A percentile compares a stretch with the other conserved stretches of the same genome.
Conservation (phyloP, 1,140 invertebrate species). For the Fragariocoptes setiger region DNA sequence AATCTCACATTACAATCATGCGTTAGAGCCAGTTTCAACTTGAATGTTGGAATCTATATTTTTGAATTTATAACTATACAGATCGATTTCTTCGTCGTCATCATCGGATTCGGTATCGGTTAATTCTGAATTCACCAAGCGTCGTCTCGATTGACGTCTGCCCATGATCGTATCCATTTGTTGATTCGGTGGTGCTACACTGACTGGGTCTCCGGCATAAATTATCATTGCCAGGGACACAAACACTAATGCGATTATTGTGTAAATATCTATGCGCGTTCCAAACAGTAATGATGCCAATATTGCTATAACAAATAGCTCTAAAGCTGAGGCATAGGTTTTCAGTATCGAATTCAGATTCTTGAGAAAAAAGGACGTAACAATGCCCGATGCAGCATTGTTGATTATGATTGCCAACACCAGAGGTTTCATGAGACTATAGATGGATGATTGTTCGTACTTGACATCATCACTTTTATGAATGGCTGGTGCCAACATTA, state of each 20-base stretch:
- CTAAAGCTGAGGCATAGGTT: conserved; percentile 73
- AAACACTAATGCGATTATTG: conserved; percentile 41
- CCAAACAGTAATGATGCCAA: conserved; percentile 58
- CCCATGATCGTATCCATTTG: no score
- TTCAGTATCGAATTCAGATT: conserved; percentile 80
- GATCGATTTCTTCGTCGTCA: no score
- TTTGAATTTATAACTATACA: no score
- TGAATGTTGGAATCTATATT: no score
- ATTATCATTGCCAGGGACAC: conserved; percentile 49
- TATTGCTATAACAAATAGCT: conserved; percentile 61
- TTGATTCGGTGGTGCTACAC: neutral
- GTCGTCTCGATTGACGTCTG: no score
- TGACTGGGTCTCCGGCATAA: conserved; percentile 62
- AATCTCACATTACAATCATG: no score
- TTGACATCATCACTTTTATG: neutral
- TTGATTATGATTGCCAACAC: conserved; percentile 55
- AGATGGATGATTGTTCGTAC: conserved; percentile 11
- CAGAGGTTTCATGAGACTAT: conserved; percentile 26
- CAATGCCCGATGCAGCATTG: conserved; percentile 61
- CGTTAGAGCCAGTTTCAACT: no score
- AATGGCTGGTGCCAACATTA: conserved; percentile 19
- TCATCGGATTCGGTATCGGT: no score
- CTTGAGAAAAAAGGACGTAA: conserved; percentile 70
- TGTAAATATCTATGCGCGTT: conserved; percentile 51
- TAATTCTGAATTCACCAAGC: no score